Percentiles rank a stretch among this genome's conserved stretches.
phyloP scores from a whole-genome alignment of 2,113 vertebrate species.

The Aptenodytes forsteri region DNA sequence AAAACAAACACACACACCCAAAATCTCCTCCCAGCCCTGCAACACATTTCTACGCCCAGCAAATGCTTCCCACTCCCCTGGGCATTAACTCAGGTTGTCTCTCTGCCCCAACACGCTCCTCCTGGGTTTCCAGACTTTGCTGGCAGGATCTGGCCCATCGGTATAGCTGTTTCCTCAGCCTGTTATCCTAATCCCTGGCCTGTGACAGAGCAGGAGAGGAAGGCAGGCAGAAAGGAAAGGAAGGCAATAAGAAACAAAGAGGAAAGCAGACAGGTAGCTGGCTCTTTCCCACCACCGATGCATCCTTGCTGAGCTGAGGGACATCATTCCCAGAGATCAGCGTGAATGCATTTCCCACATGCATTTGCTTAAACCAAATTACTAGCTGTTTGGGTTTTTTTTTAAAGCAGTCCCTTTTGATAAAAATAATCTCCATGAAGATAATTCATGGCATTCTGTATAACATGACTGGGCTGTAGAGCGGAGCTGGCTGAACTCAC shows the following conservation, averaged over 20 bases:
- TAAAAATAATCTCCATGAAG: not conserved
- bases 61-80: constrained; percentile 3
- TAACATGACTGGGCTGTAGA: not conserved
- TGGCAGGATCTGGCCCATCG: constrained; percentile 17
- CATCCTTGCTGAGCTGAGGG: not conserved
- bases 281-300: not conserved
- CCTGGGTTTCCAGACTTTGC: not conserved
- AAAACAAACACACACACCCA: not conserved
- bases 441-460: not conserved
- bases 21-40: not conserved
- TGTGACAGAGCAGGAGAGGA: not conserved
- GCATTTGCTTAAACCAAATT: not conserved
- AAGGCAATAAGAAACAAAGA: not conserved
- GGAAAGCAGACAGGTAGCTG: not conserved
- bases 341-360: not conserved
- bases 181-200: constrained; percentile 27
- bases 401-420: not conserved
- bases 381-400: not conserved
- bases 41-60: not conserved
- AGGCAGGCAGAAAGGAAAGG: not conserved
- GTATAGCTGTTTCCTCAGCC: constrained; percentile 40
- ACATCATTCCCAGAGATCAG: not conserved
- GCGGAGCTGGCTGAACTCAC: constrained; percentile 72
- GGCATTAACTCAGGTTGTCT: constrained; percentile 18
- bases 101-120: not conserved